Evolutionary conservation across 2,888 invertebrate species (phyloP), one percentile per base, ranked within the genome.

Genomic region (Prosopocoilus inquinatus): DNA sequence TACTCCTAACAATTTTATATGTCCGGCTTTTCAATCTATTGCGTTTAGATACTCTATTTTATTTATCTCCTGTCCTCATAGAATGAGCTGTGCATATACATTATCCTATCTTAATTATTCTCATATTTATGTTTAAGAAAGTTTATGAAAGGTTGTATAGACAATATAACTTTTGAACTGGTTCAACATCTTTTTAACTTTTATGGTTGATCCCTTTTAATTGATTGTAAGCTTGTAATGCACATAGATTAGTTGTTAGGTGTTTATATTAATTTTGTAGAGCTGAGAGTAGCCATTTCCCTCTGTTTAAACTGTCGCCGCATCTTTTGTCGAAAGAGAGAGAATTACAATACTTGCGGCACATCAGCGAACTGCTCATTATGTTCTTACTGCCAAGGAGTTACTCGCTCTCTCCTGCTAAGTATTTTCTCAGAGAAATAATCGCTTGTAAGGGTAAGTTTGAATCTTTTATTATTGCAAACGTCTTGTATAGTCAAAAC

Each of bases 351-450:
- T 94, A 91, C 73, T 77, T 95, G 47, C 80, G 92, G 46, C 88
- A 88, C 73, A 82, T 94, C 50, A 90, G 91, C 71, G 94, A 95
- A 75, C 82, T 92, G 39, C 82, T 91, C 58, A 84, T 95, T 46
- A 86, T 91, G 78, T 85, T 90, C 67, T 78, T 94, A 51, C 81
- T 94, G 74, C 94, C 94, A 8, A 81, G 88, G 56, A 87, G 89
- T 68, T 94, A 94, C 73, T 89, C 89, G 1, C 75, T 88, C 58
- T 84, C 90, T 2, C 90, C 91, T 13, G 82, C 89, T 0, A 88
- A 91, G 68, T 88, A 89, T 76, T 81, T 94, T 51, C 76, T 94
- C 61, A 84, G 91, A 64, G 94, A 95, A 80, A 84, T 94, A 62
- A 77, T 95, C 47, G 87, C 92, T 39, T 91, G 88, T 70, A 89